Evolutionary conservation across 2,113 vertebrate species (phyloP), one percentile per base, ranked within the genome.

Genomic region (Actinemys pallida): DNA sequence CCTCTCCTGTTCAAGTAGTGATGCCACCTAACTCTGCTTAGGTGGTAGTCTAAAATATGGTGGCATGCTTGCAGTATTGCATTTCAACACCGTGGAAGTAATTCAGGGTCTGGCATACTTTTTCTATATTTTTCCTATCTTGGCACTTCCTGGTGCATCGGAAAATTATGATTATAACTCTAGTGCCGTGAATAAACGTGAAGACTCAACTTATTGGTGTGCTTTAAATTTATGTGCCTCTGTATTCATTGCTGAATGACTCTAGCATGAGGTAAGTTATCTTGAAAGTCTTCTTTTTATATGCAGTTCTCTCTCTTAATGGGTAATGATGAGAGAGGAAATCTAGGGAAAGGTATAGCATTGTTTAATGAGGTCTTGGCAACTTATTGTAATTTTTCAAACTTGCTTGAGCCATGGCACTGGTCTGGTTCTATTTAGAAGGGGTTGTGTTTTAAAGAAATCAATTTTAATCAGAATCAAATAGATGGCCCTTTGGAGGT

Each of bases 251-350:
- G 90, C 91, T 95, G 92, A 91, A 90, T 92, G 89, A 91, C 90
- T 91, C 86, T 93, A 85, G 89, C 75, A 79, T 89, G 89, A 96
- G 95, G 97, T 97, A 97, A 96, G 97, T 97, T 96, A 92, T 96
- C 91, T 93, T 95, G 83, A 90, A 59, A 91, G 89, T 90, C 91
- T 78, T n/a, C 78, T 92, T 91, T 83, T 88, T 79, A 85, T 47
- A 85, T 52, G 6, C 54, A 57, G 72, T 76, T 76, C 92, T 95
- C 45, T 92, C 89, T 95, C 22, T 69, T 57, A 75, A 81, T 95
- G 90, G 78, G 83, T 57, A 86, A 75, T 42, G 56, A 42, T 72
- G 62, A 92, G 62, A 81, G 20, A 27, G 50, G 75, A 93, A 92
- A 90, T 84, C 45, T 31, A 52, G 84, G 62, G 78, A 92, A 90